Evolutionary conservation across 2,797 vertebrate species (phyloP).

Genomic region (Parambassis ranga): DNA sequence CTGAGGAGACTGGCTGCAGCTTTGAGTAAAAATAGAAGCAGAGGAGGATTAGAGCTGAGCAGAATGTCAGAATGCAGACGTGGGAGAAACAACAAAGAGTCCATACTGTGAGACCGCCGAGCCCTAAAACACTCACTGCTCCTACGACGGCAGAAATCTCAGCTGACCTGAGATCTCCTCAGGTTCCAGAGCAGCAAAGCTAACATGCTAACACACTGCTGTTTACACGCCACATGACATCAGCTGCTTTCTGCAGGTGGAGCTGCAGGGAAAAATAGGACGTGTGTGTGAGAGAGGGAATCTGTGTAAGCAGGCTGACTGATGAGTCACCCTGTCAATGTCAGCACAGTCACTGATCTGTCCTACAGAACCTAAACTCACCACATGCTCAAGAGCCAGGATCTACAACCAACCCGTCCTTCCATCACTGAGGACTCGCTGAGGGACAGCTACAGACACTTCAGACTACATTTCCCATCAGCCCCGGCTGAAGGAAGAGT

Average conservation of each 20-base stretch:
- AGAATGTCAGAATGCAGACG: slow-evolving; percentile 12
- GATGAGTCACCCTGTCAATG: slow-evolving; percentile 22
- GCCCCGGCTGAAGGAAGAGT: no score
- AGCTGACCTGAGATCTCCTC: background rate
- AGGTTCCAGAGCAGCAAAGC: no score
- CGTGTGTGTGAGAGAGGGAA: background rate
- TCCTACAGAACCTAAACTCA: slow-evolving; percentile 22
- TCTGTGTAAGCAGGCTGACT: background rate
- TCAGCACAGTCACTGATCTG: slow-evolving; percentile 5
- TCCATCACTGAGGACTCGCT: background rate
- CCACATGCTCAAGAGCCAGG: background rate
- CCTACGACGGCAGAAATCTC: background rate
- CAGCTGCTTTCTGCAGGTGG: slow-evolving; percentile 18
- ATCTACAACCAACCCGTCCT: no score
- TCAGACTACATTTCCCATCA: slow-evolving; percentile 2
- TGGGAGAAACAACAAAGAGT: slow-evolving; percentile 29
- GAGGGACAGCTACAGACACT: background rate
- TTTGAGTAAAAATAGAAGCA: background rate
- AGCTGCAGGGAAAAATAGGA: background rate
- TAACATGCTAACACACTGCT: no score
- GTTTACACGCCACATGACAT: slow-evolving; percentile 3
- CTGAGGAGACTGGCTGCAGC: no score
- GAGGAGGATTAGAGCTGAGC: background rate
- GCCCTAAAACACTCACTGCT: background rate
- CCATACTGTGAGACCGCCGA: background rate